Base-by-base conservation (phyloP, 2,888 invertebrate genomes). In the Acanthoscelides obtectus region DNA sequence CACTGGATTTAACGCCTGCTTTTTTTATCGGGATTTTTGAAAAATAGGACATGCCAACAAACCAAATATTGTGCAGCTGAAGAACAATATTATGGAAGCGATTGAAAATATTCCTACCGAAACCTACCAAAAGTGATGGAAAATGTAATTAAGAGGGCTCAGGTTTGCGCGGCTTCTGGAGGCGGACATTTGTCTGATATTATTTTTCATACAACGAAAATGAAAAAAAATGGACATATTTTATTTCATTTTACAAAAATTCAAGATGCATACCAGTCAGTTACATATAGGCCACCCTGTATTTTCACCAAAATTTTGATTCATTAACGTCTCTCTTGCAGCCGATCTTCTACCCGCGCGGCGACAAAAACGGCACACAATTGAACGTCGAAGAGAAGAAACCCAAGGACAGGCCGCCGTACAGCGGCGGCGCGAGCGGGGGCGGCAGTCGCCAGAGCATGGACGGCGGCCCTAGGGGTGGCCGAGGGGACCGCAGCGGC, bases 361-460 rank as follows among this genome's bases (percentile, higher is more conserved):
- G 88, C 74, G 93, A 94, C 79, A 87, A 90, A 72, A 91, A 90
- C 80, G 91, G 89, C 72, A 93, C 93, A 75, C 93, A 94, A 83
- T 87, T 98, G 76, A 98, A 98, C 86, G 94, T 98, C 69, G 97
- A 98, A 87, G 96, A 96, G 87, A 97, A 97, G 87, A 94, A 94
- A 85, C 88, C 91, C 22, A 93, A 93, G 80, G 89, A 88, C n/a
- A 85, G 88, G 72, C 83, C 84, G 72, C 82, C 85, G 5, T 87
- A 87, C 20, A 86, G 86, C 22, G 84, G 83, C 69, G 80, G 88
- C 87, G 80, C 83, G 66, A 76, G 77, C 79, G 83, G 86, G 20
- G 87, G 87, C 70, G 85, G 77, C 73, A 76, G 76, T 66, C 74
- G 76, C 21, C 78, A 80, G 81, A 85, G 87, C 85, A 84, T 87